Evolutionary conservation across 2,113 vertebrate species (phyloP).

Genomic region (Pluvianellus socialis): DNA sequence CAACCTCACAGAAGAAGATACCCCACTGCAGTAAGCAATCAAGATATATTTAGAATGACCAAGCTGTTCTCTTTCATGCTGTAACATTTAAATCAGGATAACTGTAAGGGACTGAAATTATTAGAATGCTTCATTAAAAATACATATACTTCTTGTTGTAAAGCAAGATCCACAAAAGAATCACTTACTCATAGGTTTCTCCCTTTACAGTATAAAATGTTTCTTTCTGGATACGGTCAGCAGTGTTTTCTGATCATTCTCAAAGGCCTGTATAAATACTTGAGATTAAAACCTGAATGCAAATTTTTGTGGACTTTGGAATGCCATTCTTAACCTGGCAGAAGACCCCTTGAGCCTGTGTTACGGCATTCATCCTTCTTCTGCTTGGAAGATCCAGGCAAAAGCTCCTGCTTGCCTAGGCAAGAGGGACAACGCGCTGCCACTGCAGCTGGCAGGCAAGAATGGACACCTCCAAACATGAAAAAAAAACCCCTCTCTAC

Average conservation of each 20-base stretch:
- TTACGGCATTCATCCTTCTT: not conserved
- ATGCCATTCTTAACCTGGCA: not conserved
- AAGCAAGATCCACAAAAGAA: not conserved
- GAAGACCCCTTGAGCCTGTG: not conserved
- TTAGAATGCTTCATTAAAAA: not conserved
- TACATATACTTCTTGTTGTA: not conserved
- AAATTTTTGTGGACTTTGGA: not conserved
- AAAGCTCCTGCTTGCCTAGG: not conserved
- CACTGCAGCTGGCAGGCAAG: not conserved
- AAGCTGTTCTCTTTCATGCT: not conserved
- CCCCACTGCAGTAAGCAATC: not conserved
- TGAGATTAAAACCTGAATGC: not conserved
- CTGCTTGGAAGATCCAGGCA: not conserved
- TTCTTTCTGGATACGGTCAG: not conserved
- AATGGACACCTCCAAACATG: not conserved
- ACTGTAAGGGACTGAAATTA: not conserved
- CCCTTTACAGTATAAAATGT: not conserved
- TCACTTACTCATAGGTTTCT: not conserved
- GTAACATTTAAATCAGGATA: not conserved
- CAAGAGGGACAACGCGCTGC: rapidly evolving
- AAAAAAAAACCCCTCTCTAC: not conserved
- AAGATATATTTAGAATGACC: not conserved
- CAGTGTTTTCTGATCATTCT: not conserved
- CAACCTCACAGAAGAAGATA: not conserved
- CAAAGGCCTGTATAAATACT: not conserved